Conservation (phyloP, 2,113 vertebrate species). For the Trogon surrucura region DNA sequence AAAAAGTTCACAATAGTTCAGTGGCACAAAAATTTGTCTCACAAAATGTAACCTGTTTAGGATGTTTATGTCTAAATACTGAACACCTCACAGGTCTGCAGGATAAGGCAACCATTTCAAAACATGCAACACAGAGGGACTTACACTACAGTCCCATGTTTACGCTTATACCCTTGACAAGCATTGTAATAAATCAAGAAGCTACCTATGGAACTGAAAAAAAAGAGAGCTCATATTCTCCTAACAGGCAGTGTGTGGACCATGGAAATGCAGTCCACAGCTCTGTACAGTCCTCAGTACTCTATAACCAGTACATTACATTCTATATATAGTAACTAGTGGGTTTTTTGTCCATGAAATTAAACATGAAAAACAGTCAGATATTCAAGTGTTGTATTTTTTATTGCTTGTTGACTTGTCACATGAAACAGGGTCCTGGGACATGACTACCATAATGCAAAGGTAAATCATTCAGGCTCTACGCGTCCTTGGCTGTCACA, state of each 20-base stretch:
- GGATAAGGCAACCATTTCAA: not conserved
- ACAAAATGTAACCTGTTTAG: not conserved
- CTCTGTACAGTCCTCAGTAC: not conserved
- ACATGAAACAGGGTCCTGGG: slow-evolving; percentile 1
- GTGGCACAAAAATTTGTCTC: slow-evolving; percentile 7
- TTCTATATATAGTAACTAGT: not conserved
- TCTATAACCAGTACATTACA: not conserved
- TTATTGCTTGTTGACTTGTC: slow-evolving; percentile 27
- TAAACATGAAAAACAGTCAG: slow-evolving; percentile 11
- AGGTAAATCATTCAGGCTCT: slow-evolving; percentile 41
- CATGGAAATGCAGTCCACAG: not conserved
- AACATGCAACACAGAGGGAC: not conserved
- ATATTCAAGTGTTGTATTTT: not conserved
- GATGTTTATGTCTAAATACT: not conserved
- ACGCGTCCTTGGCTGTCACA: slow-evolving; percentile 19
- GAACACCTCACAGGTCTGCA: not conserved
- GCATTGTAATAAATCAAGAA: not conserved
- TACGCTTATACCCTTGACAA: not conserved
- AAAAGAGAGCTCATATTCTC: not conserved
- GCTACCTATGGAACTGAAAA: not conserved
- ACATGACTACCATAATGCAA: not conserved
- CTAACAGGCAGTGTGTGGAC: not conserved
- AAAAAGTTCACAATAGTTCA: slow-evolving; percentile 10
- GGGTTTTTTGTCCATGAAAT: slow-evolving; percentile 12
- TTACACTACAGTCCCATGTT: not conserved